A percentile compares a stretch with the other conserved stretches of the same genome.
phyloP scores from a whole-genome alignment of 2,797 vertebrate species.

The Lutjanus campechanus region DNA sequence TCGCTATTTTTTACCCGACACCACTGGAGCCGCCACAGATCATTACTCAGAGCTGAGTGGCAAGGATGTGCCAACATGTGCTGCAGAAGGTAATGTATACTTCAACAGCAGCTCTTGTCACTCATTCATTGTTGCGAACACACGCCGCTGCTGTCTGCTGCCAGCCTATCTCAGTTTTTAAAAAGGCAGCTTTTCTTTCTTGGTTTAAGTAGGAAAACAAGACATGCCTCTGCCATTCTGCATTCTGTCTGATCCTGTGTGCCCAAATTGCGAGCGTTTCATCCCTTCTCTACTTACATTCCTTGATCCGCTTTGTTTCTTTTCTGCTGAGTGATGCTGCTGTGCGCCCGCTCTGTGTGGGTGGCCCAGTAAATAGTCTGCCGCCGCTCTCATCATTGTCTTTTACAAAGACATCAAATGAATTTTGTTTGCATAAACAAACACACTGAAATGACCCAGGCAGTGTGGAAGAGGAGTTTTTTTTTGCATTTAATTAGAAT shows the following conservation, averaged over 20 bases:
- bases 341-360: conserved; percentile 39
- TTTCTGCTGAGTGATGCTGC: conserved; percentile 49
- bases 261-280: conserved; percentile 40
- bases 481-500: conserved; percentile 7
- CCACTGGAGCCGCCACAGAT: conserved; percentile 36
- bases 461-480: conserved; percentile 10
- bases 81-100: conserved; percentile 38
- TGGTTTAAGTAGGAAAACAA: conserved; percentile 34
- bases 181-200: conserved; percentile 33
- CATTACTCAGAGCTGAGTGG: conserved; percentile 48
- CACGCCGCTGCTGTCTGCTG: conserved; percentile 22
- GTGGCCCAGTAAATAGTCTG: conserved; percentile 46
- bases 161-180: conserved; percentile 34
- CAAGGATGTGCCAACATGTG: conserved; percentile 31
- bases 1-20: conserved; percentile 11
- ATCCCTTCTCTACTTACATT: conserved; percentile 46
- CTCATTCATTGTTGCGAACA: conserved; percentile 43
- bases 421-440: conserved; percentile 47
- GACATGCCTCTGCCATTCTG: conserved; percentile 25
- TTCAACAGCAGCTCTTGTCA: conserved; percentile 49
- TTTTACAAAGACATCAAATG: conserved; percentile 54
- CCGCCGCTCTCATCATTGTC: conserved; percentile 23
- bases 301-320: conserved; percentile 47
- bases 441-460: conserved; percentile 31
- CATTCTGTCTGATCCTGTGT: conserved; percentile 49